Conservation (phyloP, 2,888 invertebrate species). For the Psylliodes chrysocephalus region DNA sequence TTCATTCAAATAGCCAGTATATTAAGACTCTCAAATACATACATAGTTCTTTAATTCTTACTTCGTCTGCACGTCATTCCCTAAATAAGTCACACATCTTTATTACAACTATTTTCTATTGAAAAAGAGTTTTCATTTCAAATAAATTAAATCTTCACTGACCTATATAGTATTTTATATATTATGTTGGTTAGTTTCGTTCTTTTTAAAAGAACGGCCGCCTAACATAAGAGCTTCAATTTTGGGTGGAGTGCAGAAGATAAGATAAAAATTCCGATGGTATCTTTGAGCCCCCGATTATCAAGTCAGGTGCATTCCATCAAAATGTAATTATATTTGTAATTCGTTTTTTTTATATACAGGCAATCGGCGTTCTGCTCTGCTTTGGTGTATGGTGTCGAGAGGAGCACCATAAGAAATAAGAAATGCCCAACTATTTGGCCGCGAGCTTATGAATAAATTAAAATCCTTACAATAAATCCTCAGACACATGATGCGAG, state of each 20-base stretch:
- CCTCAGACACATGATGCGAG: conserved; percentile 60
- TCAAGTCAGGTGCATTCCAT: conserved; percentile 55
- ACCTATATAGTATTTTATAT: too few species aligned
- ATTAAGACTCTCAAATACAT: too few species aligned
- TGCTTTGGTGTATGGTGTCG: conserved; percentile 51
- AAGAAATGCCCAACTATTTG: conserved; percentile 58
- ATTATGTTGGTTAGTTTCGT: too few species aligned
- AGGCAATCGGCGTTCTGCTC: not conserved
- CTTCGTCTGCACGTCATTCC: too few species aligned
- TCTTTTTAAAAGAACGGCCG: too few species aligned
- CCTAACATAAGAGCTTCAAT: not conserved
- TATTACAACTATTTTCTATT: too few species aligned
- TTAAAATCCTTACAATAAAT: conserved; percentile 64
- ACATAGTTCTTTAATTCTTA: too few species aligned
- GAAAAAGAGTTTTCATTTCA: too few species aligned
- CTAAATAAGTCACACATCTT: too few species aligned
- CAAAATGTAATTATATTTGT: conserved; percentile 61
- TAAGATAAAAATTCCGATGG: conserved; percentile 12
- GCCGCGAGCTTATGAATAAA: conserved; percentile 61
- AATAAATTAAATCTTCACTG: too few species aligned
- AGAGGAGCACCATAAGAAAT: conserved; percentile 55
- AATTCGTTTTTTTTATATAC: conserved; percentile 51
- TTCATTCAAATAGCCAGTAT: too few species aligned
- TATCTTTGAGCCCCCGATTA: conserved; percentile 35
- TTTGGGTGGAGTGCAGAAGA: not conserved